phyloP scores from a whole-genome alignment of 2,888 invertebrate genomes.

The Acrocyrtus sp. region DNA sequence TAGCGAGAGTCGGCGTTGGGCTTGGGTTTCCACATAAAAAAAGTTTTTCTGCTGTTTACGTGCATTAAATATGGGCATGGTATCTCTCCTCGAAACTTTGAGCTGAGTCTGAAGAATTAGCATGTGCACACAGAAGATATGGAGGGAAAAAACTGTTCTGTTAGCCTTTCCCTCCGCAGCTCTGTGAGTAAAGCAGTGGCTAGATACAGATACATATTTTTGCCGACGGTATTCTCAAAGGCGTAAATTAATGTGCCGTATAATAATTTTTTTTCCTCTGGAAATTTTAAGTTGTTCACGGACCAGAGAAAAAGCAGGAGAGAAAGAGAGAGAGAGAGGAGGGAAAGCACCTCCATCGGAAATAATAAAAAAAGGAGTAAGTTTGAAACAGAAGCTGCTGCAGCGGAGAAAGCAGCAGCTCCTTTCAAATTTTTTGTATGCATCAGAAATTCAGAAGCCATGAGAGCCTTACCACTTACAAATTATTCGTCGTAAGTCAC shows the following conservation, averaged over 20 bases:
- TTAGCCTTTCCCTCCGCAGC: background rate
- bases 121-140: background rate
- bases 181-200: background rate
- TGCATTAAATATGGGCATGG: background rate
- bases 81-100: background rate
- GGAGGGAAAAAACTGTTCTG: background rate
- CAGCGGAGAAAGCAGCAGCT: too few species aligned
- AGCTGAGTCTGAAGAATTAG: background rate
- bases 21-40: too few species aligned
- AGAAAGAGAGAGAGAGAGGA: background rate
- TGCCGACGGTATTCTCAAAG: background rate
- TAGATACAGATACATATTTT: too few species aligned
- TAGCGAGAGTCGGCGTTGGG: too few species aligned
- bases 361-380: background rate
- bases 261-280: background rate
- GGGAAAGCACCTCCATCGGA: background rate
- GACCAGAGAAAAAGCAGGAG: background rate
- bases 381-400: background rate
- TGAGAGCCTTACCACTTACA: too few species aligned
- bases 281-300: background rate
- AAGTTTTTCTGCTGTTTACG: too few species aligned
- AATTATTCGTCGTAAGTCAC: too few species aligned
- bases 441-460: too few species aligned
- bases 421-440: too few species aligned
- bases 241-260: background rate